These are phyloP conservation scores for Polyergus mexicanus DNA, from an alignment of 1,140 invertebrate genomes.

Conservation along the genomic window DNA sequence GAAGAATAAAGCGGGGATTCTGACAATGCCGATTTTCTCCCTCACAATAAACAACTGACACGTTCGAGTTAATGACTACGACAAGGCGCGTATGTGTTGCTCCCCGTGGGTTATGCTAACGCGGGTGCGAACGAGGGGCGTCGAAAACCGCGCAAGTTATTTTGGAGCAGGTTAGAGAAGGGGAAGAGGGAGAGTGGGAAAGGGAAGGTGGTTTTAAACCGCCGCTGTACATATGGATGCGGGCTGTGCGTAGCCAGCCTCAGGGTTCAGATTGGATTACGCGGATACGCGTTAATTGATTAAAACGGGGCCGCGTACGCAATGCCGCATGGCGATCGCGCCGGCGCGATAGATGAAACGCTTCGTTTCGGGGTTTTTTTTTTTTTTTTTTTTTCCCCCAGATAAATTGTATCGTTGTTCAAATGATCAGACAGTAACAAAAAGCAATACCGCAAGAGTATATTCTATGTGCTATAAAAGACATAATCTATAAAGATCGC, in stretches of 20 bases:
- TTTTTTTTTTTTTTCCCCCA: background rate
- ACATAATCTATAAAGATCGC: background rate
- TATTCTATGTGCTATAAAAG: constrained; percentile 23
- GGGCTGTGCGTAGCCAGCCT: constrained; percentile 66
- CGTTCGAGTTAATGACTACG: constrained; percentile 49
- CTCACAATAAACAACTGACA: constrained; percentile 43
- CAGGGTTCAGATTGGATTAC: constrained; percentile 79
- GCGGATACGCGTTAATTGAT: constrained; percentile 81
- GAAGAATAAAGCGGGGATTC: background rate
- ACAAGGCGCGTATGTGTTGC: constrained; percentile 43
- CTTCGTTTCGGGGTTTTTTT: background rate
- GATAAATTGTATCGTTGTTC: constrained; percentile 21
- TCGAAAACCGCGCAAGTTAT: constrained; percentile 77
- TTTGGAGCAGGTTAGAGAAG: constrained; percentile 48
- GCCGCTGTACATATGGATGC: constrained; percentile 78
- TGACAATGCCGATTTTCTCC: constrained; percentile 9
- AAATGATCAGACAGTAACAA: background rate
- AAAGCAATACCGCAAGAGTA: constrained; percentile 14
- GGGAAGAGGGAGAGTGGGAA: background rate
- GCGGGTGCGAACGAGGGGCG: constrained; percentile 5
- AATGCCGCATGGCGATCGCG: constrained; percentile 60
- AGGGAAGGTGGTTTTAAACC: constrained; percentile 71
- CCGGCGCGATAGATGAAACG: background rate
- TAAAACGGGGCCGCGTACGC: constrained; percentile 74
- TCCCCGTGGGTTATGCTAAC: constrained; percentile 50